phyloP scores from a whole-genome alignment of 2,113 vertebrate species.

The Mormyrus iriodes region DNA sequence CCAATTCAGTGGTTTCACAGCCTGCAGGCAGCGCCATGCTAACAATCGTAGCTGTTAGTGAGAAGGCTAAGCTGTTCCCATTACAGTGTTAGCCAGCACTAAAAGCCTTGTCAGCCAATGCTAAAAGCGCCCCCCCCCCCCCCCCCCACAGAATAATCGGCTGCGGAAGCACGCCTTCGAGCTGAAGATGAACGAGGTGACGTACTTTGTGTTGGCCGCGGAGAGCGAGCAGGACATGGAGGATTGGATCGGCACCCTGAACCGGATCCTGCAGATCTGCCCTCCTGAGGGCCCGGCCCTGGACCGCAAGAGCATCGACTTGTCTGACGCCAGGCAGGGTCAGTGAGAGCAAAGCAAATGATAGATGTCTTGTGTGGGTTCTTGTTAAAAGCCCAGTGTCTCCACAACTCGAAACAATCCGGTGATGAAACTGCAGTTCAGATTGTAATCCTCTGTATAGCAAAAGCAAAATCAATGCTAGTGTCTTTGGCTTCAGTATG shows the following conservation, averaged over 20 bases:
- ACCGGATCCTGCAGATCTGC: conserved; percentile 90
- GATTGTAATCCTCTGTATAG: background rate
- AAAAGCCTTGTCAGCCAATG: background rate
- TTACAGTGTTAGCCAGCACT: background rate
- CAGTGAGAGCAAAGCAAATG: conserved; percentile 34
- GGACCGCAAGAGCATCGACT: conserved; percentile 84
- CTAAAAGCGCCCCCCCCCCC: background rate
- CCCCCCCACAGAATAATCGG: conserved; percentile 69
- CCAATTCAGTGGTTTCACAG: background rate
- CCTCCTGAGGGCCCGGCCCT: conserved; percentile 75
- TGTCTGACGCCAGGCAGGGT: conserved; percentile 83
- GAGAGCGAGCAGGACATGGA: conserved; percentile 98
- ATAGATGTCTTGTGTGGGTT: background rate
- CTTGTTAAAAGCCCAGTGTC: background rate
- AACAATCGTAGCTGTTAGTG: background rate
- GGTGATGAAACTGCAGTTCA: background rate
- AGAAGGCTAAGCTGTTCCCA: background rate
- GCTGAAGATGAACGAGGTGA: conserved; percentile 97
- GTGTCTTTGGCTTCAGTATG: background rate
- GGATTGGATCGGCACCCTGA: conserved; percentile 92
- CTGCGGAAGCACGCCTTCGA: conserved; percentile 94
- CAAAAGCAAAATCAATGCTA: background rate
- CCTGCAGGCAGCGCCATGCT: background rate
- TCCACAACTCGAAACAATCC: background rate
- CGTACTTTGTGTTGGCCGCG: conserved; percentile 95